Evolutionary conservation across 2,113 vertebrate genomes (phyloP), one percentile per base, ranked within the genome.

Genomic region (Halichoerus grypus): DNA sequence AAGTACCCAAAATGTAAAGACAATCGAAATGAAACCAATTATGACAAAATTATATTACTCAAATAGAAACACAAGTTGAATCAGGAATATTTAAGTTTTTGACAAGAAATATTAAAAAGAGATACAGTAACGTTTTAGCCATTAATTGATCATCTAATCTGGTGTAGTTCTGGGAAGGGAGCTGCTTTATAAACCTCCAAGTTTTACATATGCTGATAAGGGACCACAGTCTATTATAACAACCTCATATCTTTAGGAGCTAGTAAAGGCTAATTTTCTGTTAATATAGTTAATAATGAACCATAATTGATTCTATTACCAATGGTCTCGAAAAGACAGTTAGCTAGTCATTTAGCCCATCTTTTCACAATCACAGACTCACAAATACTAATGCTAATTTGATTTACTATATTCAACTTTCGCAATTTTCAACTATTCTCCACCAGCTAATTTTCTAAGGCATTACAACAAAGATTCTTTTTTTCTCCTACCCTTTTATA

Each of bases 111-210:
- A 98, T 97, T 97, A 97, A 98, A 93, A 97, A 98, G 90, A 95
- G 85, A 97, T 91, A 93, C 97, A 97, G 97, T 98, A 97, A 96
- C 94, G 95, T 97, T 97, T 97, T 97, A 97, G 94, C 90, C 71
- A 98, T 98, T 98, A 98, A 96, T 97, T 97, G 96, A 96, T 98
- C 95, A 96, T 97, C 90, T 97, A 98, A 97, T 98, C 94, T 88
- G 96, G 84, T 97, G 97, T 96, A 94, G 92, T 93, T 95, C 91
- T 94, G 53, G 59, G 49, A 80, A 96, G 86, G 31, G n/a, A 97
- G 55, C 36, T 94, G 53, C 76, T 93, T 97, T 97, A 96, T 96
- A 96, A 92, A 87, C 51, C 61, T 94, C 90, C 72, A 97, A 85
- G 88, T 95, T 96, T 95, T 96, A 85, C 72, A 79, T 85, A 74